Evolutionary conservation across 2,797 vertebrate genomes (phyloP), one percentile per base, ranked within the genome.

Genomic region (Pipistrellus pygmaeus): DNA sequence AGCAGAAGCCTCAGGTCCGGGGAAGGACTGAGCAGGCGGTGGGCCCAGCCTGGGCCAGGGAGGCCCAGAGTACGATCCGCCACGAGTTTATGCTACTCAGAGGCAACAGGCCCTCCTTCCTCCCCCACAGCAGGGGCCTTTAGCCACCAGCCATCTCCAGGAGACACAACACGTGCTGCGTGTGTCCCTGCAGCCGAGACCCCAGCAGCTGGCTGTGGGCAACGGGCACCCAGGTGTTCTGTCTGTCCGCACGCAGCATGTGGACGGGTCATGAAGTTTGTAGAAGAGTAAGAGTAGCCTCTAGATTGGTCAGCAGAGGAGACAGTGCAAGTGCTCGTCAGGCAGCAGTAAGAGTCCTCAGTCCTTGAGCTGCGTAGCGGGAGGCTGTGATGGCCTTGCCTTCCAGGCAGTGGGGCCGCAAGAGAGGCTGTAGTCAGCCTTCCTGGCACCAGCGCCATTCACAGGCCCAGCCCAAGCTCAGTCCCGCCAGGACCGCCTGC

Each of bases 371-470:
- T 38, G 3, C 12, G 9, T 27, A 21, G 71, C 21, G 3, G 21
- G 48, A 27, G 35, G 53, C 51, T 18, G 8, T 32, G 11, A 8
- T 8, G 68, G 60, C 69, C n/a, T 76, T 7, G 51, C n/a, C 68
- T 62, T 78, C 77, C 0, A 1, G 23, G 66, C 46, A 32, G 48
- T 32, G 8, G 0, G 57, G 55, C 80, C 9, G 0, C 30, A 5
- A 30, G 44, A 30, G 81, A 72, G 38, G 69, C 48, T 30, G 18
- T 51, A 41, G 30, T 64, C 93, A 44, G 62, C n/a, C 55, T 27
- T n/a, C 44, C 76, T 0, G 7, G 32, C 12, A 14, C 57, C 2
- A 8, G 66, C 11, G 6, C 57, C n/a, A 2, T 38, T n/a, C 17
- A 11, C 11, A 60, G n/a, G 6, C 27, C 17, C 44, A 32, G 32